phyloP scores from a whole-genome alignment of 2,888 invertebrate species.

The Lottia scabra region DNA sequence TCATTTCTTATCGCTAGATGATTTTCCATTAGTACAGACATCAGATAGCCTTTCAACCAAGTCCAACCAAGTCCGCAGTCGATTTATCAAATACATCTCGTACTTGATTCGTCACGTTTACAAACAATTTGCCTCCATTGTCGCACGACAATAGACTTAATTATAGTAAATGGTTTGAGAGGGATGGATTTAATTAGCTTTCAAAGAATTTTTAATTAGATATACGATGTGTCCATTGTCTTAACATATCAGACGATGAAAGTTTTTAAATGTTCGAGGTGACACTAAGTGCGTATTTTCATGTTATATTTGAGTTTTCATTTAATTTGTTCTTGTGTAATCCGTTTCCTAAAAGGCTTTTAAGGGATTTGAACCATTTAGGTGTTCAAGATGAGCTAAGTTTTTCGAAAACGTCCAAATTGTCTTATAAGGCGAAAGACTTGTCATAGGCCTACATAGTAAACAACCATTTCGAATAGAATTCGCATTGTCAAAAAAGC shows the following conservation, averaged over 20 bases:
- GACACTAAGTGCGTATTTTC: no score
- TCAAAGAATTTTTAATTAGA: background rate
- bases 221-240: background rate
- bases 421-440: no score
- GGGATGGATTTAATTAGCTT: background rate
- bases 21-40: background rate
- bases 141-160: background rate
- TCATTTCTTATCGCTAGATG: background rate
- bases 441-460: no score
- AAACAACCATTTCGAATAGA: no score
- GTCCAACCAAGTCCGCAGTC: background rate
- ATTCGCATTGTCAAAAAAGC: no score
- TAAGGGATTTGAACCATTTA: no score
- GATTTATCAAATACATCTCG: background rate
- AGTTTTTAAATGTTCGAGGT: no score
- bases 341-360: no score
- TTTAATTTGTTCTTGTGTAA: no score
- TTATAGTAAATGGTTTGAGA: background rate
- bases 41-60: background rate
- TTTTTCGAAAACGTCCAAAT: no score
- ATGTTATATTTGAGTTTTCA: no score
- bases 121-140: constrained; percentile 1
- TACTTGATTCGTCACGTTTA: background rate
- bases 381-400: no score
- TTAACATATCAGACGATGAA: background rate